A percentile compares a stretch with the other conserved stretches of the same genome.
phyloP scores from a whole-genome alignment of 2,888 invertebrate species.

The Sphinx pinastri region DNA sequence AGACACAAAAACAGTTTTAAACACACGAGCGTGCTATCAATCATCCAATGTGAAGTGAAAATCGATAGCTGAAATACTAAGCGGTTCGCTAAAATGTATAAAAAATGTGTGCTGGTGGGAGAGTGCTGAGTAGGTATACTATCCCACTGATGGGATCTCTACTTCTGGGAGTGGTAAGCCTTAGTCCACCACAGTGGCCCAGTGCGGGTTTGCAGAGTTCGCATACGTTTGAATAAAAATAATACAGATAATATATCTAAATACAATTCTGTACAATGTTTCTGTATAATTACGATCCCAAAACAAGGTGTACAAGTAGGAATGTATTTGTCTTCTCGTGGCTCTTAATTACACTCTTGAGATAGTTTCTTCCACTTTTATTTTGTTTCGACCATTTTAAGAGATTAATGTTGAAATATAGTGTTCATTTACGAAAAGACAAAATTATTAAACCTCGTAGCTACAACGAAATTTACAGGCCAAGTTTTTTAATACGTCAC shows the following conservation, averaged over 20 bases:
- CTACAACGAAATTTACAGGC: not conserved
- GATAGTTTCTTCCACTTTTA: not conserved
- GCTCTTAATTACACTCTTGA: no score
- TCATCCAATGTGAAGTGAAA: conserved; percentile 7
- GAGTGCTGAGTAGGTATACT: not conserved
- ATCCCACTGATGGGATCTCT: no score
- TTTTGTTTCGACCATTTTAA: not conserved
- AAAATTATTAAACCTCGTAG: not conserved
- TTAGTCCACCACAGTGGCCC: no score
- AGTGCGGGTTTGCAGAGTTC: no score
- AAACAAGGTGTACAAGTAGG: no score
- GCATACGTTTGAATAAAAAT: no score
- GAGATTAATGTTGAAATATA: conserved; percentile 6
- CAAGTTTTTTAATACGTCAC: not conserved
- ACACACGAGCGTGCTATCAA: conserved; percentile 4
- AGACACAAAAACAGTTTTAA: not conserved
- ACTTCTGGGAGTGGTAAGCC: no score
- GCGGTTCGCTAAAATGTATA: conserved; percentile 13
- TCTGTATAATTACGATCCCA: no score
- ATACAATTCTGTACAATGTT: no score
- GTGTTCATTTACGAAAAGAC: conserved; percentile 1
- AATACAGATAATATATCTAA: no score
- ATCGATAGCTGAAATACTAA: conserved; percentile 20
- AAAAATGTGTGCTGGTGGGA: not conserved
- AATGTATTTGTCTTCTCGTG: no score